Evolutionary conservation across 2,888 invertebrate genomes (phyloP), one percentile per base, ranked within the genome.

Genomic region (Cryptops parisi): DNA sequence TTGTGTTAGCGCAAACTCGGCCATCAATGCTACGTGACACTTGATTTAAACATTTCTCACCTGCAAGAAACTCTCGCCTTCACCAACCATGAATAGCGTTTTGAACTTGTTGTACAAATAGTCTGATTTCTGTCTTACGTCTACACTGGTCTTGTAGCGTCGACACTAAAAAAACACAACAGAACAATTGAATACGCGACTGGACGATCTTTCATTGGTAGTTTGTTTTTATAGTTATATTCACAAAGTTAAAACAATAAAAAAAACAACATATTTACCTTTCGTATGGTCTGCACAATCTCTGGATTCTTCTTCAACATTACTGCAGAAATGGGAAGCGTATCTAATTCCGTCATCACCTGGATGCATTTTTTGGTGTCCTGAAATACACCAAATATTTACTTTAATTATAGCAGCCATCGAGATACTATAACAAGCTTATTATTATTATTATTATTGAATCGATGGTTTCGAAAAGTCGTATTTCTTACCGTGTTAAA

Each of bases 301-400:
- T 65, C 65, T 17, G 68, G 68, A 56, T 69, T 67, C 58, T 68
- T 69, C 58, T 66, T 64, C 53, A 70, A 57, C 61, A 68, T 62
- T 9, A 64, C 51, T 12, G 63, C 61, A 38, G 62, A 64, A 5
- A 70, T 62, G 1, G 65, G 61, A 33, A 70, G 54, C 3, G 60
- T 57, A 12, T 67, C 64, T 12, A 70, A 58, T 55, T 69, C 68
- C 47, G 64, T 63, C 66, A 69, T 50, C 4, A 53, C 51, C 33
- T 54, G 23, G 22, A 56, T 4, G 21, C 56, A 56, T 24, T 52
- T 27, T 3, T 56, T 52, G 15, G 52, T 41, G 22, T 56, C 54
- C 56, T 56, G 26, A 19, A 2, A 22, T 22, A n/a, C n/a, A n/a
- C n/a, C n/a, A n/a, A n/a, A n/a, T n/a, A n/a, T n/a, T n/a, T n/a